A percentile compares a stretch with the other conserved stretches of the same genome.
Conservation (phyloP, 2,797 vertebrate species). For the Rhincodon typus region DNA sequence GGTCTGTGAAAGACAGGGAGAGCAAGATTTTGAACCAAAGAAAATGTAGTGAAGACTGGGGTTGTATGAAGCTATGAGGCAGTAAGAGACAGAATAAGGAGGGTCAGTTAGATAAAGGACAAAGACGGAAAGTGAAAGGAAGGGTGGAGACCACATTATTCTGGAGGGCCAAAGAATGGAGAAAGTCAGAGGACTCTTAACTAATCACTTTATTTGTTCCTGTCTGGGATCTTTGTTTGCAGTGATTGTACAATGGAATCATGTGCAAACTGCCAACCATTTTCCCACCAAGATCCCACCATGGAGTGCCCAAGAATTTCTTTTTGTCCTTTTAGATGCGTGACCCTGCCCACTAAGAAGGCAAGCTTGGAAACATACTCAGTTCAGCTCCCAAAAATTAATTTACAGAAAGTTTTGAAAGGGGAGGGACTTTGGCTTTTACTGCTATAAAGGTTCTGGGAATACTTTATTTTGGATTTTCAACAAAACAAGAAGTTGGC, state of each 20-base stretch:
- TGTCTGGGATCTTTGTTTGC: neutral
- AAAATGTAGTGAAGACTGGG: too few species aligned
- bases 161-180: too few species aligned
- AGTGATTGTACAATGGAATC: too few species aligned
- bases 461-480: neutral
- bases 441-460: neutral
- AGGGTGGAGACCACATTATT: too few species aligned
- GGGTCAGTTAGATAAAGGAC: too few species aligned
- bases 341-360: neutral
- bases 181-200: neutral
- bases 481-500: neutral
- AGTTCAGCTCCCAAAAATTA: neutral
- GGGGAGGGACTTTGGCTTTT: too few species aligned
- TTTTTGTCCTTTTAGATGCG: neutral
- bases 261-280: neutral
- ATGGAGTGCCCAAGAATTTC: neutral
- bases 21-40: too few species aligned
- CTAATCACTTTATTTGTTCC: neutral
- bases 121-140: too few species aligned
- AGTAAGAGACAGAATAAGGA: too few species aligned
- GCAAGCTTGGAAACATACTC: neutral
- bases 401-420: neutral
- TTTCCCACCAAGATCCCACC: neutral
- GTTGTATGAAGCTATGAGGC: too few species aligned
- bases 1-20: too few species aligned